Base-by-base conservation (phyloP, 2,797 vertebrate species). In the Aythya fuligula region DNA sequence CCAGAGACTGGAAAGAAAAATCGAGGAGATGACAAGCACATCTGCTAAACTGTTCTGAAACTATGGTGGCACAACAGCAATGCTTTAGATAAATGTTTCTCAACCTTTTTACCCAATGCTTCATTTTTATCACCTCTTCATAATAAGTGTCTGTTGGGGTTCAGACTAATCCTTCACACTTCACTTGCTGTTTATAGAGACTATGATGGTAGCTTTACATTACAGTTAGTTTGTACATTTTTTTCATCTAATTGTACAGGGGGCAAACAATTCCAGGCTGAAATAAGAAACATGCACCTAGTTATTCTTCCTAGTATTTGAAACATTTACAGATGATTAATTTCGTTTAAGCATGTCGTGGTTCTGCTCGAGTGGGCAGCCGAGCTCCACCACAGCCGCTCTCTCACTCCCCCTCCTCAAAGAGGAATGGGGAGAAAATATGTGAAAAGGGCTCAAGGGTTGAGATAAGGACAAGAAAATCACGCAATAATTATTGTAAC, bases 21-120 rank as follows among this genome's bases (percentile, higher is more conserved):
- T 5, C 32, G 39, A 49, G 53, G 54, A 45, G 32, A 13, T 0
- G 3, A 53, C 13, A 47, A 41, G 22, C 10, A 30, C 25, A 27
- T 13, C n/a, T 24, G 22, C 22, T 30, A 47, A 58, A 6, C 2
- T 18, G 9, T 7, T 78, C 47, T 67, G 39, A 87, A 73, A 39
- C 6, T n/a, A 53, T 0, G 27, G 18, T 2, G 4, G 32, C 74
- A 18, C 14, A 78, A 47, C 4, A 25, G 13, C 24, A 58, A 27
- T 0, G 0, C 13, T 85, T 84, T 43, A 41, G n/a, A 14, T 12
- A 39, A 47, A 69, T 30, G 43, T 56, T 64, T 21, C 75, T 65
- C 70, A 49, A 21, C 8, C 21, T 74, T 90, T 75, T 27, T 45
- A 69, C 20, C n/a, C 62, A 45, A 11, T 0, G 0, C 20, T 78